phyloP scores from a whole-genome alignment of 2,113 vertebrate genomes.

The Conger conger region DNA sequence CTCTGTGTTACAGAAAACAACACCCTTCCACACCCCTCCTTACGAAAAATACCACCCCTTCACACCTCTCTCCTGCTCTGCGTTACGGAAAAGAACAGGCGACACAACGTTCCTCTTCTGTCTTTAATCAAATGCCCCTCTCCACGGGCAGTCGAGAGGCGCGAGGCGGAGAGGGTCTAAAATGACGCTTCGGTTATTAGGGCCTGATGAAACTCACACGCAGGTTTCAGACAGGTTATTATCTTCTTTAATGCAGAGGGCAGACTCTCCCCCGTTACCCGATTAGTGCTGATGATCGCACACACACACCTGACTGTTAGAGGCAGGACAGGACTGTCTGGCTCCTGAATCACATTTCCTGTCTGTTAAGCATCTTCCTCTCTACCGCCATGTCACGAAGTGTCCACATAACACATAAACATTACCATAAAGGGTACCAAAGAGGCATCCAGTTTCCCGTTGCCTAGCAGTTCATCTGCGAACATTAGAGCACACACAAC shows the following conservation, averaged over 20 bases:
- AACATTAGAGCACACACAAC: background rate
- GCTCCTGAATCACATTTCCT: background rate
- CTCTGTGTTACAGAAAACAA: too few relatives aligned
- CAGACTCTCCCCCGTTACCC: background rate
- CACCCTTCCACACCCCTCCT: too few relatives aligned
- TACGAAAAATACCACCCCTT: too few relatives aligned
- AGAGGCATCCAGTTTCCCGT: background rate
- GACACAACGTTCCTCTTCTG: background rate
- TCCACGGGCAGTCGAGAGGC: background rate
- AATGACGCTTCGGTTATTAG: conserved; percentile 3
- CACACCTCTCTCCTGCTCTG: background rate
- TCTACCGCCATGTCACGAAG: background rate
- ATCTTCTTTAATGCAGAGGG: conserved; percentile 14
- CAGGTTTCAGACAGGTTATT: background rate
- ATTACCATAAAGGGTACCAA: background rate
- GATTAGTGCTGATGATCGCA: conserved; percentile 24
- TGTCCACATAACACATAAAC: background rate
- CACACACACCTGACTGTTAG: conserved; percentile 13
- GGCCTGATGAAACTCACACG: background rate
- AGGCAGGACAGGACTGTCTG: background rate
- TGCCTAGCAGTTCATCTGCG: background rate
- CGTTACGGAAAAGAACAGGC: background rate
- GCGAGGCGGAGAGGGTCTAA: background rate
- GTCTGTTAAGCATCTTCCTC: background rate
- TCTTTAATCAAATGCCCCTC: background rate